Evolutionary conservation across 2,113 vertebrate genomes (phyloP).

Genomic region (Corydoras maculifer): DNA sequence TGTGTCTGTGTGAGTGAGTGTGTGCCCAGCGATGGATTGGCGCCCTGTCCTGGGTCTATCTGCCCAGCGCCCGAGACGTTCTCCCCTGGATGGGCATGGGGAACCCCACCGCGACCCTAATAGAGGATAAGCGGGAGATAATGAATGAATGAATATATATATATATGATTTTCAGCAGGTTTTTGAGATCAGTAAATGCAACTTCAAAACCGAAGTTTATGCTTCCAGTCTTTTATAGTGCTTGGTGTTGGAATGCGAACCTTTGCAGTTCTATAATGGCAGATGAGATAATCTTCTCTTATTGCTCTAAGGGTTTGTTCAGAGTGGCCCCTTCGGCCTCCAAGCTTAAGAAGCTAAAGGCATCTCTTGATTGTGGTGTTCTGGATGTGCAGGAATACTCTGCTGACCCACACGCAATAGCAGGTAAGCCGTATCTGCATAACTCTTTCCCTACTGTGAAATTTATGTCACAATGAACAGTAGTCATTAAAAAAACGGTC

Average conservation of each 20-base stretch:
- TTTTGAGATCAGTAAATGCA: too few relatives aligned
- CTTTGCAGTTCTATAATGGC: neutral
- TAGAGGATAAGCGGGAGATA: too few relatives aligned
- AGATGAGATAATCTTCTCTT: slow-evolving; percentile 23
- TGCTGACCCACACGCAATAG: slow-evolving; percentile 90
- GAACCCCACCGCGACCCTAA: too few relatives aligned
- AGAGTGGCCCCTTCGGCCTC: slow-evolving; percentile 93
- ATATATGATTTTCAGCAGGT: too few relatives aligned
- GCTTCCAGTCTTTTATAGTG: slow-evolving; percentile 1
- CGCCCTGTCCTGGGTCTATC: too few relatives aligned
- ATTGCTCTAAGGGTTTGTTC: slow-evolving; percentile 81
- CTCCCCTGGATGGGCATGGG: too few relatives aligned
- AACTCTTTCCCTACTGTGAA: neutral
- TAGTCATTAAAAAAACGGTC: neutral
- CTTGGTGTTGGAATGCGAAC: slow-evolving; percentile 1
- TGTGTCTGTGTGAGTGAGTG: too few relatives aligned
- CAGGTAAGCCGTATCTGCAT: slow-evolving; percentile 69
- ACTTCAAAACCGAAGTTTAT: neutral
- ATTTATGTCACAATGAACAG: neutral
- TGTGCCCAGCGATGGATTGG: too few relatives aligned
- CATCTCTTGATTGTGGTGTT: slow-evolving; percentile 93
- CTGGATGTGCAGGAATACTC: slow-evolving; percentile 96
- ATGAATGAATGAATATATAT: too few relatives aligned
- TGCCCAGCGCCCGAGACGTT: too few relatives aligned
- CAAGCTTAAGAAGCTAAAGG: slow-evolving; percentile 97